Conservation (phyloP, 2,113 vertebrate species). For the Notothenia coriiceps region DNA sequence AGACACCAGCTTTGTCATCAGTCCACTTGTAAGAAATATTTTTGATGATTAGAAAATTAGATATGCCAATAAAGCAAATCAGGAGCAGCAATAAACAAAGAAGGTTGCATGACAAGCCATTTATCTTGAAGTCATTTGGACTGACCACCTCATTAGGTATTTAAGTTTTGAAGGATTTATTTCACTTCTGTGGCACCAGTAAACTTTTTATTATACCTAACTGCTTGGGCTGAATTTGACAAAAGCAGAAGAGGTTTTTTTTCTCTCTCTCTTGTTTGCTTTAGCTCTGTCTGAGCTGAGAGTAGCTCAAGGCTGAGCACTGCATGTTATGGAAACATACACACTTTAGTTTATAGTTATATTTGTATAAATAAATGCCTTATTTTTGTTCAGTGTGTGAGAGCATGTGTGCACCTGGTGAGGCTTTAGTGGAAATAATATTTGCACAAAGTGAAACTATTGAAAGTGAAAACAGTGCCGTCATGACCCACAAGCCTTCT, state of each 20-base stretch:
- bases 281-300: slow-evolving; percentile 29
- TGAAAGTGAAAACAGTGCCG: slow-evolving; percentile 6
- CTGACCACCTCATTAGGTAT: slow-evolving; percentile 90
- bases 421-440: slow-evolving; percentile 29
- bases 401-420: slow-evolving; percentile 1
- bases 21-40: slow-evolving; percentile 84
- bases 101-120: slow-evolving; percentile 86
- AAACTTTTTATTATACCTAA: slow-evolving; percentile 87
- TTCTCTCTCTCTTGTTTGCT: slow-evolving; percentile 21
- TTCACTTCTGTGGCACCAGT: slow-evolving; percentile 87
- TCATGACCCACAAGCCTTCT: slow-evolving; percentile 10
- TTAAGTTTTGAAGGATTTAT: slow-evolving; percentile 90
- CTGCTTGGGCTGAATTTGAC: slow-evolving; percentile 84
- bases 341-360: slow-evolving; percentile 22
- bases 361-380: slow-evolving; percentile 8
- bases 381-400: slow-evolving; percentile 12
- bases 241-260: slow-evolving; percentile 38
- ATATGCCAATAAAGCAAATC: slow-evolving; percentile 82
- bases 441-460: slow-evolving; percentile 23
- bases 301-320: slow-evolving; percentile 7
- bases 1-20: slow-evolving; percentile 85
- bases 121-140: slow-evolving; percentile 87
- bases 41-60: slow-evolving; percentile 88
- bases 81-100: slow-evolving; percentile 80
- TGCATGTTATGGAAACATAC: slow-evolving; percentile 33